phyloP scores from a whole-genome alignment of 2,113 vertebrate species.

The Rousettus leschenaultii region DNA sequence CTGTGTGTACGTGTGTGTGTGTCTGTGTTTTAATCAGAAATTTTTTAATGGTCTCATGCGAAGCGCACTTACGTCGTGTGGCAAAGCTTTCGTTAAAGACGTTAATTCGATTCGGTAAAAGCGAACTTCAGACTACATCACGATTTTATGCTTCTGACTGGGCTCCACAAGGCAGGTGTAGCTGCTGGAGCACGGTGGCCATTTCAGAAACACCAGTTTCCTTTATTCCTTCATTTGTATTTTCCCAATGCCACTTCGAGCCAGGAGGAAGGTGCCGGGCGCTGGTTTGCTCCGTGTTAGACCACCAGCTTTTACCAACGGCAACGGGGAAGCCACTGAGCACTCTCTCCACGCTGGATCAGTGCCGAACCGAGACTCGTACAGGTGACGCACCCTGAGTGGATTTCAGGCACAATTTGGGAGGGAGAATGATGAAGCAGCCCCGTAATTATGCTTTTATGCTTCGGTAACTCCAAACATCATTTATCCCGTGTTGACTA shows the following conservation, averaged over 20 bases:
- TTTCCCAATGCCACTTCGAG: not conserved
- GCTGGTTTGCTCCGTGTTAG: no score
- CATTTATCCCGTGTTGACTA: not conserved
- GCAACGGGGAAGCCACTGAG: not conserved
- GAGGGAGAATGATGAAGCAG: not conserved
- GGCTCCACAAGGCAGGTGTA: accelerated
- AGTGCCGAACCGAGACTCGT: not conserved
- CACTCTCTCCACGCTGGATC: not conserved
- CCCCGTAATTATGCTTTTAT: not conserved
- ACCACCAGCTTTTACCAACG: not conserved
- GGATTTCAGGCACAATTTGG: slow-evolving; percentile 16
- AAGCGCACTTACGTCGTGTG: not conserved
- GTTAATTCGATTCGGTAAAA: not conserved
- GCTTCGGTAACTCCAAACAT: slow-evolving; percentile 28
- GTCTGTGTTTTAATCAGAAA: not conserved
- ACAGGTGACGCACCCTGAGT: accelerated
- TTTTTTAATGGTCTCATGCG: not conserved
- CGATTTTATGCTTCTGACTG: not conserved
- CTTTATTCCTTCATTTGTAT: not conserved
- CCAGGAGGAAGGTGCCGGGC: not conserved
- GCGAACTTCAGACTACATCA: not conserved
- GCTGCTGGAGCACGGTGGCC: accelerated
- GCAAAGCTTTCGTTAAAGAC: not conserved
- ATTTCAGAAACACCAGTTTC: not conserved
- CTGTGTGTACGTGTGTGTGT: not conserved